Evolutionary conservation across 2,888 invertebrate genomes (phyloP).

Genomic region (Crossocerus cetratus): DNA sequence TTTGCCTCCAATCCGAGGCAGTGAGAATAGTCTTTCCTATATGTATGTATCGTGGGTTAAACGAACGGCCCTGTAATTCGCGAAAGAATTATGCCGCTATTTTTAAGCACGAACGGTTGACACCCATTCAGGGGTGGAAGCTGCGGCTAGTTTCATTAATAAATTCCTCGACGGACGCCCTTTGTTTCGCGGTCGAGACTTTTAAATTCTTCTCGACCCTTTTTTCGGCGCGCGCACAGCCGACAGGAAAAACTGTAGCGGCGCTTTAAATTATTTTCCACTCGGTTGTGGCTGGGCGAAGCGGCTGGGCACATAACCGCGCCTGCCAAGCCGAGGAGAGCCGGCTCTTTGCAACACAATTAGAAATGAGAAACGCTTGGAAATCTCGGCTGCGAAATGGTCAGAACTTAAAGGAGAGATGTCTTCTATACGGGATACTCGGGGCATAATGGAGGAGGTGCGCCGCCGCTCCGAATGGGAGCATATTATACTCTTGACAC

Average conservation of each 20-base stretch:
- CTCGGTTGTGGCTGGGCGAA: slow-evolving; percentile 7
- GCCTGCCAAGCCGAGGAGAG: slow-evolving; percentile 16
- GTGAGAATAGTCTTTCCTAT: too few relatives aligned
- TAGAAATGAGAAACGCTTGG: slow-evolving; percentile 25
- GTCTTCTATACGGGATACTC: slow-evolving; percentile 7
- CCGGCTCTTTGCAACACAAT: slow-evolving; percentile 16
- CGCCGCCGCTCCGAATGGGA: background rate
- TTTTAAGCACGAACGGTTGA: slow-evolving; percentile 13
- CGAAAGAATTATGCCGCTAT: slow-evolving; percentile 4
- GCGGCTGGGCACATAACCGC: slow-evolving; percentile 19
- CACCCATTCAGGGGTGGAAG: slow-evolving; percentile 22
- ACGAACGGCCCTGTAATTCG: background rate
- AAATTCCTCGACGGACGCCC: slow-evolving; percentile 27
- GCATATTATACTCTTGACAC: slow-evolving; percentile 6
- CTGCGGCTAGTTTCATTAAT: slow-evolving; percentile 35
- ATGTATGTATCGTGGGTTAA: background rate
- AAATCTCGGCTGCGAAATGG: slow-evolving; percentile 20
- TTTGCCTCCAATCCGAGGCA: too few relatives aligned
- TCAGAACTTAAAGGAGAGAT: slow-evolving; percentile 24
- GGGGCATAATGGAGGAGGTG: background rate
- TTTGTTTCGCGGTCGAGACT: slow-evolving; percentile 25
- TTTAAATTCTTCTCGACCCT: slow-evolving; percentile 22
- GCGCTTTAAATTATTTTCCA: slow-evolving; percentile 38
- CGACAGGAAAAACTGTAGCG: slow-evolving; percentile 23
- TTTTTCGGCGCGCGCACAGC: slow-evolving; percentile 5